These are phyloP conservation scores for Stigmatopora argus DNA, from an alignment of 2,113 vertebrate genomes.

Conservation along the genomic window DNA sequence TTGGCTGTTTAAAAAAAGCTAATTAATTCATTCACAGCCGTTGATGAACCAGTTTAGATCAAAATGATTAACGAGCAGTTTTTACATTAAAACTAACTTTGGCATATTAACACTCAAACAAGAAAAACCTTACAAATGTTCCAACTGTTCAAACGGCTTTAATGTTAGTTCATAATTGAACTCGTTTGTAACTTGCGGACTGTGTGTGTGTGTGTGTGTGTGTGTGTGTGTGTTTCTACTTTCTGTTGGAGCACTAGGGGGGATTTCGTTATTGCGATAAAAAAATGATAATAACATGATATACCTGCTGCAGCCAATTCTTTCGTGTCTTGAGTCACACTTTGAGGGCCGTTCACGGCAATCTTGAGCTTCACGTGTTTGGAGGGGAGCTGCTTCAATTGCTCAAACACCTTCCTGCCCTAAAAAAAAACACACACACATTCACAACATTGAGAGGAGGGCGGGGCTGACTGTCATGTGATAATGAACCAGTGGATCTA, in stretches of 20 bases:
- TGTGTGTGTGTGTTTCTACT: no score
- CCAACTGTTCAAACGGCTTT: no score
- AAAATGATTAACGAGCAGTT: no score
- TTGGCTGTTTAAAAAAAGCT: no score
- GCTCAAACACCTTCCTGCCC: slow-evolving; percentile 67
- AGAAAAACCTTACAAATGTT: slow-evolving; percentile 63
- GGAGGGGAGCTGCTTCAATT: slow-evolving; percentile 57
- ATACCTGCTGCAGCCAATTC: slow-evolving; percentile 65
- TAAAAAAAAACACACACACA: slow-evolving; percentile 24
- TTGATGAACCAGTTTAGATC: no score
- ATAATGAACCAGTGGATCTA: background rate
- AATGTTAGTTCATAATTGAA: no score
- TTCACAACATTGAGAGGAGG: background rate
- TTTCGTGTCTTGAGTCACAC: slow-evolving; percentile 47
- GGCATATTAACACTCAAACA: no score
- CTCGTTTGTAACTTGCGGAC: slow-evolving; percentile 56
- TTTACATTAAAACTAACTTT: no score
- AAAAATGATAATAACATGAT: background rate
- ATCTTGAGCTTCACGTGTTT: slow-evolving; percentile 66
- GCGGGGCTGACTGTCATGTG: background rate
- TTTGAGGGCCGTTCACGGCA: slow-evolving; percentile 69
- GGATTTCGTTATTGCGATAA: no score
- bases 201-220: no score
- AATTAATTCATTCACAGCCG: no score
- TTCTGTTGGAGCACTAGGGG: no score